Evolutionary conservation across 1,140 invertebrate species (phyloP).

Genomic region (Notospermus geniculatus): DNA sequence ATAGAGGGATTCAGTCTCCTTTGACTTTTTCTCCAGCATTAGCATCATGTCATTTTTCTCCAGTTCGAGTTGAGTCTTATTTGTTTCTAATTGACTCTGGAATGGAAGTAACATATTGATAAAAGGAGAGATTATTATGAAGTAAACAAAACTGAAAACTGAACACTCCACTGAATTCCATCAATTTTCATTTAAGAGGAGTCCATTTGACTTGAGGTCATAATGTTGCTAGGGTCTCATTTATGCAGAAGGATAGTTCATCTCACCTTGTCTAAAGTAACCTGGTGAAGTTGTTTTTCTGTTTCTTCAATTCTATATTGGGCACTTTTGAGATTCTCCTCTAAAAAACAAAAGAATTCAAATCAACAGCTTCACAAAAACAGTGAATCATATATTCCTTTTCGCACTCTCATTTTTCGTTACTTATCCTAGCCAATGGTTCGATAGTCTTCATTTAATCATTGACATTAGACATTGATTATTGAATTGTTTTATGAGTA

Average conservation of each 20-base stretch:
- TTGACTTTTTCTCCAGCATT: constrained; percentile 43
- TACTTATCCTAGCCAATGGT: too few relatives aligned
- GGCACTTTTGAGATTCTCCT: background rate
- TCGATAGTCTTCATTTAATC: too few relatives aligned
- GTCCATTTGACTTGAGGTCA: background rate
- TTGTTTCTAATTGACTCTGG: constrained; percentile 31
- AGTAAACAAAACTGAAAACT: background rate
- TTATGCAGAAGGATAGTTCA: too few relatives aligned
- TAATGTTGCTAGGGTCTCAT: too few relatives aligned
- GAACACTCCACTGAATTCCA: constrained; percentile 3
- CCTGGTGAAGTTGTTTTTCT: constrained; percentile 4
- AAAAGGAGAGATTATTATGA: background rate
- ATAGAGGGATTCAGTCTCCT: constrained; percentile 49
- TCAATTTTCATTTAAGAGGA: background rate
- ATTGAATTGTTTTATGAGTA: background rate
- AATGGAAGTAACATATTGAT: constrained; percentile 11
- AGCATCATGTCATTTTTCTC: constrained; percentile 48
- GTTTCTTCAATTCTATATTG: constrained; percentile 1
- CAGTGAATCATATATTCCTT: too few relatives aligned
- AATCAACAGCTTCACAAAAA: too few relatives aligned
- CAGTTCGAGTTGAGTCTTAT: constrained; percentile 38
- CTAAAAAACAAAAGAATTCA: background rate
- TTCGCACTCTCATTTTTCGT: too few relatives aligned
- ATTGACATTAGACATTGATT: too few relatives aligned
- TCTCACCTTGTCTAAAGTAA: background rate